Evolutionary conservation across 2,888 invertebrate species (phyloP), one percentile per base, ranked within the genome.

Genomic region (Dasypolia templi): DNA sequence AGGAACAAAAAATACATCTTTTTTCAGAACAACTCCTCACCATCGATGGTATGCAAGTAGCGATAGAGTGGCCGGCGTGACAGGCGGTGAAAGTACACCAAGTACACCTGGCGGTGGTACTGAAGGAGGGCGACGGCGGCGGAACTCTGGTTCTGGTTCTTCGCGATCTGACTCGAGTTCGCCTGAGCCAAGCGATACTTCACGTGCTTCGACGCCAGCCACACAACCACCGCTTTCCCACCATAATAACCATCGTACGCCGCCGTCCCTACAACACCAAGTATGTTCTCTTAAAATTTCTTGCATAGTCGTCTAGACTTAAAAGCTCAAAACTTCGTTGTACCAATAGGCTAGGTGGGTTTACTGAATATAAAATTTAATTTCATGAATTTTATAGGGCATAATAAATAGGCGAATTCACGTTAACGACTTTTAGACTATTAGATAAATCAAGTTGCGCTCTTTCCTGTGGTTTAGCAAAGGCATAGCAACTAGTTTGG

Each of bases 131-230:
- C 95, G 95, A 90, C 95, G 95, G 86, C 94, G 97, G 93, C 93
- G 97, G 92, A 89, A 95, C 92, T 92, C 97, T 89, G 92, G 97
- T 92, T 95, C 97, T 87, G 96, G 92, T 89, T 96, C 94, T 72
- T 96, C 96, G 82, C 94, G 95, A 84, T 95, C 96, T 75, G 96
- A 96, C 79, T 96, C 96, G 83, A 96, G 96, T 89, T 97, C 97
- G 81, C 96, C 97, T 75, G 97, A 97, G 87, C 95, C 95, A 84
- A 97, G 97, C 88, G 95, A 95, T 89, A 96, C 97, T 69, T 97
- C 97, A 83, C 95, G 97, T 83, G 97, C 97, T 72, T 97, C 97
- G 85, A 97, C 97, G 93, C 91, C 97, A 89, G 91, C 96, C 91
- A 87, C 96, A 94, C 92, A 95, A 92, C 84, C 93, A 90, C 88